These are phyloP conservation scores for Dromococcyx pavoninus DNA, from an alignment of 2,797 vertebrate species.

Conservation along the genomic window DNA sequence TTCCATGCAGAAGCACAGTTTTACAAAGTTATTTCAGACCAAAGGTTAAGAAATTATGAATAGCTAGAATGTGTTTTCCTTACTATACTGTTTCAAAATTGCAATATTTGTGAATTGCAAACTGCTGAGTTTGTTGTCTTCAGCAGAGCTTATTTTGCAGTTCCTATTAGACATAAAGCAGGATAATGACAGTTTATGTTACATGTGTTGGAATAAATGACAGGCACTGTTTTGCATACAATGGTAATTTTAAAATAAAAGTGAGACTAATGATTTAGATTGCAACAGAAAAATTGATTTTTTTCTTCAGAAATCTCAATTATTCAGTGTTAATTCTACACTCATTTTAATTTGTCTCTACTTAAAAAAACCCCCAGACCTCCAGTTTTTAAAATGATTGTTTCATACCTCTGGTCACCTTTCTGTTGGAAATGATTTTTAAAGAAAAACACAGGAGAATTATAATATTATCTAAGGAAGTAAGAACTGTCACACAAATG, in stretches of 20 bases:
- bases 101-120: background rate
- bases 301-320: background rate
- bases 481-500: background rate
- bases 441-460: background rate
- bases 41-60: background rate
- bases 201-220: background rate
- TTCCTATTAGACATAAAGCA: background rate
- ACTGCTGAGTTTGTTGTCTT: background rate
- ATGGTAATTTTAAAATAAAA: background rate
- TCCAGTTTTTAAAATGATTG: background rate
- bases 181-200: background rate
- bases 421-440: background rate
- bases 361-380: background rate
- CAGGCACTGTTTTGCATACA: rapidly evolving
- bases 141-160: background rate
- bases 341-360: background rate
- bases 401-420: rapidly evolving
- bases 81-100: background rate
- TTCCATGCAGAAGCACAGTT: background rate
- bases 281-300: background rate
- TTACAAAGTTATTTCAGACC: background rate
- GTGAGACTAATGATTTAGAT: background rate
- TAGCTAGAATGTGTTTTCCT: background rate
- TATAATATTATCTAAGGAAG: background rate
- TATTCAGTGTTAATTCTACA: background rate